Percentiles rank a stretch among this genome's conserved stretches.
Conservation (phyloP, 2,888 invertebrate species). For the Eupithecia abbreviata region DNA sequence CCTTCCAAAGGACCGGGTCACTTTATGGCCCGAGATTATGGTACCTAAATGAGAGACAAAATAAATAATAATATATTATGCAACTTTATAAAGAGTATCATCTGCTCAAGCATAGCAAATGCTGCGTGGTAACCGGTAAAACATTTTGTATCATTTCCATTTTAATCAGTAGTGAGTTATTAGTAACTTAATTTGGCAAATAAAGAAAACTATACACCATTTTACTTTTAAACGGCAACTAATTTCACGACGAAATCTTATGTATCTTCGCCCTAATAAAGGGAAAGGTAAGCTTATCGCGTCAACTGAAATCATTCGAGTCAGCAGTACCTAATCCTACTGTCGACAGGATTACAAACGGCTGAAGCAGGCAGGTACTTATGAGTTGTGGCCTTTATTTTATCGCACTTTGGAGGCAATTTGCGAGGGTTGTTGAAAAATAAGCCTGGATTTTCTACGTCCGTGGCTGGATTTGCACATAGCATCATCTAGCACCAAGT, state of each 20-base stretch:
- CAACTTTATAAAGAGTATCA: too few species aligned
- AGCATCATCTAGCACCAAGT: background rate
- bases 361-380: slow-evolving; percentile 26
- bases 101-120: too few species aligned
- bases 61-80: too few species aligned
- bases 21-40: too few species aligned
- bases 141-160: too few species aligned
- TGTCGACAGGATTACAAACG: slow-evolving; percentile 31
- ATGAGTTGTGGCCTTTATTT: slow-evolving; percentile 17
- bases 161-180: too few species aligned
- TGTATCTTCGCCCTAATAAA: slow-evolving; percentile 17
- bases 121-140: too few species aligned
- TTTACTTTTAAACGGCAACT: background rate
- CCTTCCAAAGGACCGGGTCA: too few species aligned
- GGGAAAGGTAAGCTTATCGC: slow-evolving; percentile 28
- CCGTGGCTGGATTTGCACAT: background rate
- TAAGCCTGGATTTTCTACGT: background rate
- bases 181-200: too few species aligned
- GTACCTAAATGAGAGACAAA: too few species aligned
- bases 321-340: slow-evolving; percentile 33
- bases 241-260: background rate
- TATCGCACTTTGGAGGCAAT: slow-evolving; percentile 1
- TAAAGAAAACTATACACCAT: too few species aligned
- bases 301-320: slow-evolving; percentile 38
- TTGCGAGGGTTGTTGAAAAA: slow-evolving; percentile 9